Conservation (phyloP, 2,888 invertebrate species). For the Amphipoea oculea region DNA sequence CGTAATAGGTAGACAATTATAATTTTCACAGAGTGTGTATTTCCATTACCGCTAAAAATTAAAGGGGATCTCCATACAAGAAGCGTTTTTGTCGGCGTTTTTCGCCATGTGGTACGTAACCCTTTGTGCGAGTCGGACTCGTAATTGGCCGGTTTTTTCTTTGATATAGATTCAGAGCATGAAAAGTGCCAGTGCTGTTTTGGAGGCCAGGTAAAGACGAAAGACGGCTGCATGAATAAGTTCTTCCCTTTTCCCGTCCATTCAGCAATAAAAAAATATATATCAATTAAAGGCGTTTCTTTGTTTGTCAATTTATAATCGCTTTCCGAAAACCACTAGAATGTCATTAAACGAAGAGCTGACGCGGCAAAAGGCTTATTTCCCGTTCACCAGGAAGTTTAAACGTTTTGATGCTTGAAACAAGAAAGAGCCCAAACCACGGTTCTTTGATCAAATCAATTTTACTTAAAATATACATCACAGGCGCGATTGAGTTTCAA, state of each 20-base stretch:
- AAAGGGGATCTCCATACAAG: background rate
- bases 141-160: background rate
- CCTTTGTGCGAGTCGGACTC: no score
- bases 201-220: background rate
- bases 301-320: background rate
- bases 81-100: no score
- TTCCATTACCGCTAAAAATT: background rate
- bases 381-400: constrained; percentile 22
- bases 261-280: no score
- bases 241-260: background rate
- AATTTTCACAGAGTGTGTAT: background rate
- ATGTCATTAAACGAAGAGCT: background rate
- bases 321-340: background rate
- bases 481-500: constrained; percentile 42
- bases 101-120: no score
- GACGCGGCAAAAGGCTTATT: constrained; percentile 7
- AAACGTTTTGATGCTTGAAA: constrained; percentile 15
- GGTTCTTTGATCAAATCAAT: constrained; percentile 60
- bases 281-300: no score
- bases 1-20: background rate
- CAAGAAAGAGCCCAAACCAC: constrained; percentile 36
- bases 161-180: background rate
- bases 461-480: constrained; percentile 56
- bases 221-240: background rate
- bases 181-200: background rate